These are phyloP conservation scores for Apamea epomidion DNA, from an alignment of 2,888 invertebrate species.

Conservation along the genomic window DNA sequence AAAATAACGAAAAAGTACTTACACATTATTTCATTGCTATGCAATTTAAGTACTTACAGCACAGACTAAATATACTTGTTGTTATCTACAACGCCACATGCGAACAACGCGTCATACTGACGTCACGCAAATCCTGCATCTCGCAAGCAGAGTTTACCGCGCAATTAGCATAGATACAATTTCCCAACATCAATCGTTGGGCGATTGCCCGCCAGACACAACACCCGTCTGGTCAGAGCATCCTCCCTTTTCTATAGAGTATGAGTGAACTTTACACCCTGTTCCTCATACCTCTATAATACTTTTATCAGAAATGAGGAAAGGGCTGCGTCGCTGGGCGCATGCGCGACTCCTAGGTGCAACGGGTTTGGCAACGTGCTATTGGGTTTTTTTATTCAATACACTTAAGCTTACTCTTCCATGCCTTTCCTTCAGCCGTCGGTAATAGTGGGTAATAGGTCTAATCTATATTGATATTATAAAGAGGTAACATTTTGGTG, in stretches of 20 bases:
- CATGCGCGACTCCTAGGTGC: background rate
- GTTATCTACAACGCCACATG: too few relatives aligned
- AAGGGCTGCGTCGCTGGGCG: background rate
- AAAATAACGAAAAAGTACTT: background rate
- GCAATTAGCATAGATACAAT: too few relatives aligned
- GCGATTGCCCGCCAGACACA: too few relatives aligned
- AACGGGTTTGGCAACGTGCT: background rate
- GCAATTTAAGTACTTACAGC: background rate
- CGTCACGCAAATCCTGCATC: too few relatives aligned
- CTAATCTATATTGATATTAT: background rate
- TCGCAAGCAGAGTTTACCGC: too few relatives aligned
- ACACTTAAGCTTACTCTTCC: background rate
- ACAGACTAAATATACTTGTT: background rate
- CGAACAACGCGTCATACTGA: too few relatives aligned
- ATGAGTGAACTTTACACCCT: too few relatives aligned
- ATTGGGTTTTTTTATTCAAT: background rate
- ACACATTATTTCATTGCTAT: background rate
- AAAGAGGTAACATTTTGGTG: background rate
- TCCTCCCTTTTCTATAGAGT: too few relatives aligned
- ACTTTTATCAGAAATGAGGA: background rate
- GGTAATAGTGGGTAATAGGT: too few relatives aligned
- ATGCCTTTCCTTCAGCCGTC: background rate
- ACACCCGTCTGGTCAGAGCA: too few relatives aligned
- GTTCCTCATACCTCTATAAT: too few relatives aligned
- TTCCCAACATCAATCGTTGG: too few relatives aligned